Conservation (phyloP, 1,140 invertebrate species). For the Drosophila albomicans region DNA sequence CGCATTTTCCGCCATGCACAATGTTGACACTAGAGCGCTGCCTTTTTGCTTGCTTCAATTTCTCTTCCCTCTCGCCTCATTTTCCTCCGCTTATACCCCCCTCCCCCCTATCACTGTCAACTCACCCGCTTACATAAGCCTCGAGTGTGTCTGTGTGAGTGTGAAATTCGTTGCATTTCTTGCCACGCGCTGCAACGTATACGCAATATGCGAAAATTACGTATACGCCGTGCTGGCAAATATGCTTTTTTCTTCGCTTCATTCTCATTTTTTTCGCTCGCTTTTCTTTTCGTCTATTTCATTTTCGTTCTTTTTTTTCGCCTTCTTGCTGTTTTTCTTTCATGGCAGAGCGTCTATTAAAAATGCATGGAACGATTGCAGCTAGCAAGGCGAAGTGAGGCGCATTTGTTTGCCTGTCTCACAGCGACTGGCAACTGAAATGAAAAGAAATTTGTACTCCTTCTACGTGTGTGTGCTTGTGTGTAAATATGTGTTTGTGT, state of each 20-base stretch:
- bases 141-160: conserved; percentile 22
- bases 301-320: not conserved
- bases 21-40: conserved; percentile 71
- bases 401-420: conserved; percentile 34
- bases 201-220: conserved; percentile 81
- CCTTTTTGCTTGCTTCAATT: conserved; percentile 43
- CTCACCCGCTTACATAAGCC: conserved; percentile 65
- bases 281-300: no score
- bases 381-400: conserved; percentile 2
- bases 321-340: conserved; percentile 41
- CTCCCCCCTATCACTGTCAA: not conserved
- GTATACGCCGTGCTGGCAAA: conserved; percentile 66
- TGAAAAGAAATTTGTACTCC: conserved; percentile 45
- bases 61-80: conserved; percentile 9
- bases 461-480: not conserved
- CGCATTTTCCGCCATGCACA: conserved; percentile 76
- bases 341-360: conserved; percentile 48
- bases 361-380: conserved; percentile 46
- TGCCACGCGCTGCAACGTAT: conserved; percentile 67
- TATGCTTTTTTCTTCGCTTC: conserved; percentile 50
- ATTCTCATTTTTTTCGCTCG: not conserved
- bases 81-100: conserved; percentile 5
- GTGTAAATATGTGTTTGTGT: conserved; percentile 11
- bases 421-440: conserved; percentile 30
- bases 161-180: conserved; percentile 59